These are phyloP conservation scores for Pseudococcus jackbeardsleyi DNA, from an alignment of 2,888 invertebrate genomes.

Conservation along the genomic window DNA sequence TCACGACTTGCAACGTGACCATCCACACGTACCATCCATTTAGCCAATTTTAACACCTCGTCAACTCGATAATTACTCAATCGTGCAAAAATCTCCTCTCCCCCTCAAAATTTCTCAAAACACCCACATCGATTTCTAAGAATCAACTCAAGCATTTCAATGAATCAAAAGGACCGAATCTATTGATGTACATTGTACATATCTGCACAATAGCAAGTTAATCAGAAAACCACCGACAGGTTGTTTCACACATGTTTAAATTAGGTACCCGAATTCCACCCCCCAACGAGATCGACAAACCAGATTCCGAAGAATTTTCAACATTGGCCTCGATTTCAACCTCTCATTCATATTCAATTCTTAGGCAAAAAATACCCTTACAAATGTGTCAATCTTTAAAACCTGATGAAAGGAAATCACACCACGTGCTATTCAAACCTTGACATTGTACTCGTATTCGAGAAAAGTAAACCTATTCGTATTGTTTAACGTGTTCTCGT, in stretches of 20 bases:
- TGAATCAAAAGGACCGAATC: no score
- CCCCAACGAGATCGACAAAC: constrained; percentile 13
- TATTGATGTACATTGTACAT: not conserved
- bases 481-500: constrained; percentile 16
- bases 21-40: not conserved
- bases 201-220: not conserved
- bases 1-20: not conserved
- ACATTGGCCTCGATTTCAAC: not conserved
- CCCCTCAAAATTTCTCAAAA: no score
- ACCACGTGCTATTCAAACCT: constrained; percentile 29
- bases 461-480: constrained; percentile 29
- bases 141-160: no score
- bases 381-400: not conserved
- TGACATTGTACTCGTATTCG: not conserved
- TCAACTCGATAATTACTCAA: not conserved
- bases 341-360: not conserved
- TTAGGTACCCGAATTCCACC: not conserved
- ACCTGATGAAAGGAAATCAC: not conserved
- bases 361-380: not conserved
- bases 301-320: not conserved
- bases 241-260: constrained; percentile 19
- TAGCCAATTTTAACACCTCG: not conserved
- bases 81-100: not conserved
- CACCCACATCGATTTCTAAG: no score
- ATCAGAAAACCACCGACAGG: constrained; percentile 9